Conservation (phyloP, 2,113 vertebrate species). For the Carettochelys insculpta region DNA sequence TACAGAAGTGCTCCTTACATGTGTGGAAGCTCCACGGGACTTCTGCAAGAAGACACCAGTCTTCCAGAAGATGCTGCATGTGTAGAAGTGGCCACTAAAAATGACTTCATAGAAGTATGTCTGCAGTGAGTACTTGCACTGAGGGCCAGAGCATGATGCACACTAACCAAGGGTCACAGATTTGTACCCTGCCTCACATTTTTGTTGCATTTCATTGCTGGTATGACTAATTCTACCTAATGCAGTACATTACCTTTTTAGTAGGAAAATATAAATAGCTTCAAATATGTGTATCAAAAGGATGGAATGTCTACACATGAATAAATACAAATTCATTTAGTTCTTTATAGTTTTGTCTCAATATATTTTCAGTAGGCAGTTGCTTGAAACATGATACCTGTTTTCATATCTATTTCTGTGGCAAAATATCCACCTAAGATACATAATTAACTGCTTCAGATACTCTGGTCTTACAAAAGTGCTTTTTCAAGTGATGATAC, state of each 20-base stretch:
- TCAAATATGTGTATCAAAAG: neutral
- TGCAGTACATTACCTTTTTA: neutral
- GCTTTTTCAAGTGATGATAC: neutral
- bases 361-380: neutral
- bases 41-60: too few species aligned
- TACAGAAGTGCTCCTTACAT: too few species aligned
- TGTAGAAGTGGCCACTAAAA: too few species aligned
- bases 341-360: neutral
- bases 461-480: neutral
- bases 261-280: fast-evolving
- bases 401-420: neutral
- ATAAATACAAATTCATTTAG: neutral
- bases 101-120: neutral
- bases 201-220: neutral
- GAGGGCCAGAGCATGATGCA: neutral
- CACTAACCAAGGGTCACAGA: neutral
- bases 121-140: neutral
- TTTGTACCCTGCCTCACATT: neutral
- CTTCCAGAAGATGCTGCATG: too few species aligned
- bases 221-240: neutral
- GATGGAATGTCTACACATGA: neutral
- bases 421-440: neutral
- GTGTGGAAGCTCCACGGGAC: too few species aligned
- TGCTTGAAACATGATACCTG: neutral
- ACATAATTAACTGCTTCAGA: fast-evolving